A percentile compares a stretch with the other conserved stretches of the same genome.
These are phyloP conservation scores for Oikopleura dioica DNA, from an alignment of 23 tunicate species.

Conservation along the genomic window DNA sequence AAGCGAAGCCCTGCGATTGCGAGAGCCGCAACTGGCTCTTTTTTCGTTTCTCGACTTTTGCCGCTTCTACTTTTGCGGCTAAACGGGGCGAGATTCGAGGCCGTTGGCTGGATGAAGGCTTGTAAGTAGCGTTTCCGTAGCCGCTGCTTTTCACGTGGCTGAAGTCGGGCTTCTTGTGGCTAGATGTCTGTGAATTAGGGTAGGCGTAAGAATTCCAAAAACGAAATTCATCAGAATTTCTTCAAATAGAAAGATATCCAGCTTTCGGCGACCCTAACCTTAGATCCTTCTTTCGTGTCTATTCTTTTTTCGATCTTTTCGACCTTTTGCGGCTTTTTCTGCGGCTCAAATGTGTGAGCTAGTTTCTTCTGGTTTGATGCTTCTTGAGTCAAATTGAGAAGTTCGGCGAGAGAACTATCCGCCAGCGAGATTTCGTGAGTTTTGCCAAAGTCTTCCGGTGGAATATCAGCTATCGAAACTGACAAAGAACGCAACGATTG, in stretches of 20 bases:
- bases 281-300: neutral
- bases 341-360: neutral
- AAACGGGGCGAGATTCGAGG: conserved; percentile 5
- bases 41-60: neutral
- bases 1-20: too few relatives aligned
- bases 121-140: neutral
- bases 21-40: too few relatives aligned
- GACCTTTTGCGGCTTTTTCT: neutral
- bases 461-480: too few relatives aligned
- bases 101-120: neutral
- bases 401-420: neutral
- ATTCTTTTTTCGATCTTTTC: neutral
- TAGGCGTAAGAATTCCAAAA: too few relatives aligned
- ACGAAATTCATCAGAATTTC: too few relatives aligned
- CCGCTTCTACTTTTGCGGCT: conserved; percentile 12
- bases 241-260: too few relatives aligned
- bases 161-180: neutral
- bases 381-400: neutral
- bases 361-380: neutral
- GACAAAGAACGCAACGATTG: too few relatives aligned
- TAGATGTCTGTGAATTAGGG: neutral
- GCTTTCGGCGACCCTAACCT: too few relatives aligned
- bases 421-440: too few relatives aligned
- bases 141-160: neutral
- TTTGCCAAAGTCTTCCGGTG: too few relatives aligned